A percentile compares a stretch with the other conserved stretches of the same genome.
Evolutionary conservation across 2,888 invertebrate species (phyloP).

Genomic region (Troglohyphantes excavatus): DNA sequence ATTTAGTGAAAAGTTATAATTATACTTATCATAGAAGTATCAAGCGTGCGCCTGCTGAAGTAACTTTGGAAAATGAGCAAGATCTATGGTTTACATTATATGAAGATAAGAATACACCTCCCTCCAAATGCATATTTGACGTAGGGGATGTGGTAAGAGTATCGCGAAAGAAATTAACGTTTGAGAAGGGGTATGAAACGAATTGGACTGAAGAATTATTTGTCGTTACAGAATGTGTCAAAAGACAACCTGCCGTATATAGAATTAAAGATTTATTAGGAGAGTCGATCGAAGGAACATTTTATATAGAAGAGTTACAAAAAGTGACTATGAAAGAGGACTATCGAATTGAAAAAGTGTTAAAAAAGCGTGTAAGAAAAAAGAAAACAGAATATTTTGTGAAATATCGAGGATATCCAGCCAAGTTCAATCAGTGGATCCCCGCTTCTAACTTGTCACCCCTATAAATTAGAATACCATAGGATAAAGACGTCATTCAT

Average conservation of each 20-base stretch:
- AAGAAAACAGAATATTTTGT: constrained; percentile 36
- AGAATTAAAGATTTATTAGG: constrained; percentile 45
- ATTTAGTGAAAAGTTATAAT: constrained; percentile 66
- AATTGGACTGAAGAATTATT: constrained; percentile 58
- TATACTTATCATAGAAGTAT: constrained; percentile 56
- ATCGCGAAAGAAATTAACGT: constrained; percentile 17
- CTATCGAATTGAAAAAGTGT: constrained; percentile 35
- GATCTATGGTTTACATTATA: neutral
- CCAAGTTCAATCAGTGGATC: constrained; percentile 33
- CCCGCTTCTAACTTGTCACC: constrained; percentile 2
- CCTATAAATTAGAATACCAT: constrained; percentile 45
- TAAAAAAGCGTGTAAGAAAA: constrained; percentile 26
- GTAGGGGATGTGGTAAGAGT: constrained; percentile 21
- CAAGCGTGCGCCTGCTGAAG: neutral
- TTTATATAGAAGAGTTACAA: constrained; percentile 22
- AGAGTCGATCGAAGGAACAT: constrained; percentile 12
- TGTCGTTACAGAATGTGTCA: neutral
- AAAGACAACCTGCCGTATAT: constrained; percentile 23
- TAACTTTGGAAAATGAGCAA: neutral
- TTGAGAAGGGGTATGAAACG: constrained; percentile 64
- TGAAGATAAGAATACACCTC: neutral
- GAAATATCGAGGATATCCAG: constrained; percentile 39
- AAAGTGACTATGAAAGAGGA: neutral
- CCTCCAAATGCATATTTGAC: constrained; percentile 4
- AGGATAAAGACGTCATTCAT: neutral